phyloP scores from a whole-genome alignment of 2,113 vertebrate genomes.

The Chrysochloris asiatica region DNA sequence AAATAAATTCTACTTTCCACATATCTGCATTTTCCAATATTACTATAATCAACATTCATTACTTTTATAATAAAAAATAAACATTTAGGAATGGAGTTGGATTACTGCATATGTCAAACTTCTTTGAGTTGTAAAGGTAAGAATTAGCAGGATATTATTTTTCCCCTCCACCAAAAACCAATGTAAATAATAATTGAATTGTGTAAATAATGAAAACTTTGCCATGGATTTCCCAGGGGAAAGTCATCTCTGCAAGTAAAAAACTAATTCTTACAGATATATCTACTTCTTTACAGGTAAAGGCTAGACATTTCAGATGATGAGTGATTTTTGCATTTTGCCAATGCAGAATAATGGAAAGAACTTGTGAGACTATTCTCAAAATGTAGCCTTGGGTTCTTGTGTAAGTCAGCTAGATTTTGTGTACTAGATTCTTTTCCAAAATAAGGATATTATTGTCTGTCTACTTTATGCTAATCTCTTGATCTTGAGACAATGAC shows the following conservation, averaged over 20 bases:
- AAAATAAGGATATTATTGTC: neutral
- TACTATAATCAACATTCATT: slow-evolving; percentile 77
- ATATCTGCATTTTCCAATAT: slow-evolving; percentile 64
- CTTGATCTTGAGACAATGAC: neutral
- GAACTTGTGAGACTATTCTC: neutral
- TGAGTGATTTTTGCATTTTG: slow-evolving; percentile 24
- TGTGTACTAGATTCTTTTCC: neutral
- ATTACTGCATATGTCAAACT: slow-evolving; percentile 80
- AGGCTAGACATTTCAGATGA: neutral
- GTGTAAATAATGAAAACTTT: slow-evolving; percentile 71
- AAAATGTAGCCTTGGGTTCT: slow-evolving; percentile 14
- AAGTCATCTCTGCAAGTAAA: slow-evolving; percentile 60
- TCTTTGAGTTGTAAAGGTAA: slow-evolving; percentile 80
- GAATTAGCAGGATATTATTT: slow-evolving; percentile 81
- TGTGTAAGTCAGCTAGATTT: neutral
- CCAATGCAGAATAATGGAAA: slow-evolving; percentile 9
- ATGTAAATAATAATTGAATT: slow-evolving; percentile 76
- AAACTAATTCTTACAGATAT: slow-evolving; percentile 51
- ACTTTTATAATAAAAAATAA: slow-evolving; percentile 79
- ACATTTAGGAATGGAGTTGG: slow-evolving; percentile 74
- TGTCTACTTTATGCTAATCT: neutral
- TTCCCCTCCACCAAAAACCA: slow-evolving; percentile 72
- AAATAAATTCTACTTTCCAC: slow-evolving; percentile 64
- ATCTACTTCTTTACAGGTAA: slow-evolving; percentile 31
- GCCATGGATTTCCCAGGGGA: slow-evolving; percentile 55